Base-by-base conservation (phyloP, 2,113 vertebrate genomes). In the Gulo gulo region DNA sequence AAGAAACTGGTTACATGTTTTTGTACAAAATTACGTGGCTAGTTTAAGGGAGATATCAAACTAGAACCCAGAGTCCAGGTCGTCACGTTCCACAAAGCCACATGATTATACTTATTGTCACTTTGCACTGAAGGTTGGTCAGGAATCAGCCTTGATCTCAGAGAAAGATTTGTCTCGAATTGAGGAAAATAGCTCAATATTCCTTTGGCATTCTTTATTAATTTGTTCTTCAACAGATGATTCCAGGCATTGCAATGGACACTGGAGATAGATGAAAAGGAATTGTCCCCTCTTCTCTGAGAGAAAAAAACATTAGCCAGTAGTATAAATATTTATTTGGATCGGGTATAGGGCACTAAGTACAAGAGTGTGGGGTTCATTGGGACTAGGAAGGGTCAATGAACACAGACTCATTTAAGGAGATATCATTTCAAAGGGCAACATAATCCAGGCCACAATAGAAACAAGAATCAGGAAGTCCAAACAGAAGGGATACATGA, bases 331-430 rank as follows among this genome's bases (percentile, higher is more conserved):
- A 16, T 39, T 7, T 9, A 47, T 10, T 9, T 91, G 47, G 36
- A 6, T 9, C 15, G 78, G 18, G 34, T 21, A 26, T 6, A 87
- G 52, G 47, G 4, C 6, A 24, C 14, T 81, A 42, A 52, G 42
- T 4, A 55, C 2, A 21, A 39, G 9, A 39, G 0, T 36, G 7
- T 85, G 13, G 18, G 1, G 1, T 16, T 86, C 24, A 34, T 0
- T 47, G 71, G 15, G 3, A 55, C 12, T n/a, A 61, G 36, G 15
- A 71, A 24, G 52, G 52, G 36, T 65, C 7, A 57, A 13, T 26
- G 61, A 24, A 74, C 34, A 92, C 20, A 95, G 26, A n/a, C 8
- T 26, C 16, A 39, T 1, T 50, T 79, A 84, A 69, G 6, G 15
- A 26, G 16, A 47, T 47, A 29, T 34, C 23, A 65, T 39, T 91